phyloP scores from a whole-genome alignment of 2,888 invertebrate genomes.

The Tetragonisca angustula region DNA sequence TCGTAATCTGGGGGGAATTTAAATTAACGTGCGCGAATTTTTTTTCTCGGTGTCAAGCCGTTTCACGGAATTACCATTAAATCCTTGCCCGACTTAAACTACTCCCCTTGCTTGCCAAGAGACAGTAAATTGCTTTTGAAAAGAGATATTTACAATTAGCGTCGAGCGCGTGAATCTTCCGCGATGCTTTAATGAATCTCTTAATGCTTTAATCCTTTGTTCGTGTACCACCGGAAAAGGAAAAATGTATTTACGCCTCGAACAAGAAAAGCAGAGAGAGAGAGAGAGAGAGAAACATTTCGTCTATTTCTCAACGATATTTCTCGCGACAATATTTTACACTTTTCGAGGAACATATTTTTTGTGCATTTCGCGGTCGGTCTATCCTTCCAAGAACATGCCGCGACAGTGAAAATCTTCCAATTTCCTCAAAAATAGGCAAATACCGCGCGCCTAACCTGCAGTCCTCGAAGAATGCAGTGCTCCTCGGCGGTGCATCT shows the following conservation, averaged over 20 bases:
- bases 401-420: no score
- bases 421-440: background rate
- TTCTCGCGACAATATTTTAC: no score
- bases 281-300: background rate
- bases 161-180: conserved; percentile 31
- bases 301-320: background rate
- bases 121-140: conserved; percentile 35
- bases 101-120: background rate
- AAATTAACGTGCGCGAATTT: conserved; percentile 24
- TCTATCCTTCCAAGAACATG: no score
- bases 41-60: conserved; percentile 16
- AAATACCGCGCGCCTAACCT: background rate
- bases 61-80: conserved; percentile 28
- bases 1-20: conserved; percentile 18
- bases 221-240: background rate
- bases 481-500: background rate
- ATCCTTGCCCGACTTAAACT: conserved; percentile 24
- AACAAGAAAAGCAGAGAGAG: no score
- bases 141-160: conserved; percentile 16
- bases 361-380: no score
- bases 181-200: conserved; percentile 26
- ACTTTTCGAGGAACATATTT: no score
- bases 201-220: conserved; percentile 17
- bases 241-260: background rate
- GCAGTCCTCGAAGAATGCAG: background rate